Conservation (phyloP, 1,140 invertebrate species). For the Lysiphlebus fabarum region DNA sequence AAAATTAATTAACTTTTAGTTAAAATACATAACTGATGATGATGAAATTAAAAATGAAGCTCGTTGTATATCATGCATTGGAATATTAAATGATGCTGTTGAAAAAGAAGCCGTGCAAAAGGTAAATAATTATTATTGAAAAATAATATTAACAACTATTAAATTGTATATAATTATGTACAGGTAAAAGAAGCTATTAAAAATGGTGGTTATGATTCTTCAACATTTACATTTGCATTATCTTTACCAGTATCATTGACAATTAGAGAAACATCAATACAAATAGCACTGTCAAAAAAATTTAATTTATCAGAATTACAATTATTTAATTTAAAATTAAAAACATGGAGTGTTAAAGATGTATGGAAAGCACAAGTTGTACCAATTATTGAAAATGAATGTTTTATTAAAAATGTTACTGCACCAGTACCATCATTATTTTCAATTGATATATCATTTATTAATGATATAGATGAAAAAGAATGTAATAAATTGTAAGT, state of each 20-base stretch:
- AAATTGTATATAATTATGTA: conserved; percentile 25
- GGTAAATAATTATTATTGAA: conserved; percentile 36
- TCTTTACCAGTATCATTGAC: conserved; percentile 52
- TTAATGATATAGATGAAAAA: conserved; percentile 53
- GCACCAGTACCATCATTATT: conserved; percentile 53
- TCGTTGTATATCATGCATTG: conserved; percentile 62
- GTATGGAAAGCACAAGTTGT: conserved; percentile 63
- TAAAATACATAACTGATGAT: conserved; percentile 32
- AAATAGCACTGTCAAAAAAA: conserved; percentile 42
- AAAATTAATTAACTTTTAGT: no score
- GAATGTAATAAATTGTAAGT: conserved; percentile 61
- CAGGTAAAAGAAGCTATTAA: conserved; percentile 47
- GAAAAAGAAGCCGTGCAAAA: conserved; percentile 49
- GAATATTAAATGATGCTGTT: conserved; percentile 59
- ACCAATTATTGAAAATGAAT: conserved; percentile 46
- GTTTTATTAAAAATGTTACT: conserved; percentile 50
- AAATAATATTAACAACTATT: conserved; percentile 1
- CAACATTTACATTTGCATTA: conserved; percentile 54
- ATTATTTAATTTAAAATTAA: conserved; percentile 30
- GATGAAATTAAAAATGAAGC: conserved; percentile 37
- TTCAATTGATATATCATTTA: conserved; percentile 55
- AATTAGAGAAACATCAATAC: conserved; percentile 54
- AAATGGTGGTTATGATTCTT: conserved; percentile 46
- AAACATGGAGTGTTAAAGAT: conserved; percentile 60
- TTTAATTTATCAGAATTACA: conserved; percentile 31